A percentile compares a stretch with the other conserved stretches of the same genome.
Evolutionary conservation across 2,113 vertebrate genomes (phyloP).

Genomic region (Chaetura pelagica): DNA sequence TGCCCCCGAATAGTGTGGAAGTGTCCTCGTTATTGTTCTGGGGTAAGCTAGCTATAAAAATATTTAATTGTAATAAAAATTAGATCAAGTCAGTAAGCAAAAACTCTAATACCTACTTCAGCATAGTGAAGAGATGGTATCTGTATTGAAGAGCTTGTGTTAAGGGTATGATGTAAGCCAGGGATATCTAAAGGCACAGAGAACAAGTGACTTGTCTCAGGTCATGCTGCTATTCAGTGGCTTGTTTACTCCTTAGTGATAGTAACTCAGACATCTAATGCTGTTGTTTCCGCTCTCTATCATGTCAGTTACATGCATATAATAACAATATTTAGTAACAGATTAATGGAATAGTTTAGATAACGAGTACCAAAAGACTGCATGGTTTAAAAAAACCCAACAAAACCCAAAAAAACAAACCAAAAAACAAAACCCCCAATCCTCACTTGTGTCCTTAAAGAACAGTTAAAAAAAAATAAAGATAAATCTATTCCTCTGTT

Average conservation of each 20-base stretch:
- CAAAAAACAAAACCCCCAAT: neutral
- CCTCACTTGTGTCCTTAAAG: neutral
- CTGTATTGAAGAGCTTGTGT: neutral
- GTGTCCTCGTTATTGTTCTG: neutral
- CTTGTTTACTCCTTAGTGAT: neutral
- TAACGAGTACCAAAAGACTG: neutral
- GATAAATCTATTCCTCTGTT: neutral
- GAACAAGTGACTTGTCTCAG: neutral
- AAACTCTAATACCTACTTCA: neutral
- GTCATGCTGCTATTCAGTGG: neutral
- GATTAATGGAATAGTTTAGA: neutral
- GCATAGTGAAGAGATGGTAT: neutral
- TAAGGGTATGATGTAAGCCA: neutral
- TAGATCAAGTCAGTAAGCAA: neutral
- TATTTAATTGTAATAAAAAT: neutral
- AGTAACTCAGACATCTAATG: neutral
- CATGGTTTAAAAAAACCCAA: neutral
- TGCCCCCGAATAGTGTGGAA: neutral
- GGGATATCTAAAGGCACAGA: neutral
- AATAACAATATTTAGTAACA: neutral
- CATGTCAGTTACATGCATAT: neutral
- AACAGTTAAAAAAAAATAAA: neutral
- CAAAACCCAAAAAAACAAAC: neutral
- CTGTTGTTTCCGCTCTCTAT: neutral
- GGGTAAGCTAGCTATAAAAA: neutral